Evolutionary conservation across 2,888 invertebrate species (phyloP).

Genomic region (Agapostemon virescens): DNA sequence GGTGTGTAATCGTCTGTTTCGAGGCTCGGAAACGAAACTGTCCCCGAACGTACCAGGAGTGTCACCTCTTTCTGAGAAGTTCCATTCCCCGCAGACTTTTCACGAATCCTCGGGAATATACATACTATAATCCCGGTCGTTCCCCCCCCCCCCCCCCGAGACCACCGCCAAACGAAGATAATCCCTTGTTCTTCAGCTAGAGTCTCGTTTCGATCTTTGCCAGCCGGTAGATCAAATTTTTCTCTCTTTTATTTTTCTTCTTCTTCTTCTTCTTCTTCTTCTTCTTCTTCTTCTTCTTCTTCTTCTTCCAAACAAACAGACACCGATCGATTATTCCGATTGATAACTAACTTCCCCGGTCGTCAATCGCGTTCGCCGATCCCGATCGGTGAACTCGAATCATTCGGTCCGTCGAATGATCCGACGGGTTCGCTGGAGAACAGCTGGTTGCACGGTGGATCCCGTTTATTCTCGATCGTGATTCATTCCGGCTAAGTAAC

Average conservation of each 20-base stretch:
- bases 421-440: not conserved
- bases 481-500: too few species aligned
- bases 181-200: slow-evolving; percentile 34
- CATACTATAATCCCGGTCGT: too few species aligned
- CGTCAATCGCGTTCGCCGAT: slow-evolving; percentile 42
- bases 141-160: slow-evolving; percentile 57
- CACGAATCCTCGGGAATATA: slow-evolving; percentile 38
- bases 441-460: not conserved
- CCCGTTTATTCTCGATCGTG: too few species aligned
- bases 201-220: slow-evolving; percentile 8
- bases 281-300: not conserved
- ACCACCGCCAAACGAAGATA: slow-evolving; percentile 37
- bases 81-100: slow-evolving; percentile 26
- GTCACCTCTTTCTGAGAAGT: too few species aligned
- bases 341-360: slow-evolving; percentile 57
- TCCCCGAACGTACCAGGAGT: slow-evolving; percentile 37
- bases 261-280: not conserved
- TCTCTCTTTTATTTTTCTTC: too few species aligned
- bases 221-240: too few species aligned
- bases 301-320: not conserved
- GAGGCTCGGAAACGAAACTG: slow-evolving; percentile 36
- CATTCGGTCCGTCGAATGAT: slow-evolving; percentile 38
- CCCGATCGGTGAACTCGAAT: slow-evolving; percentile 11
- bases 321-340: slow-evolving; percentile 32
- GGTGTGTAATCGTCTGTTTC: slow-evolving; percentile 21